A percentile compares a stretch with the other conserved stretches of the same genome.
These are phyloP conservation scores for Tenualosa ilisha DNA, from an alignment of 2,797 vertebrate species.

Conservation along the genomic window DNA sequence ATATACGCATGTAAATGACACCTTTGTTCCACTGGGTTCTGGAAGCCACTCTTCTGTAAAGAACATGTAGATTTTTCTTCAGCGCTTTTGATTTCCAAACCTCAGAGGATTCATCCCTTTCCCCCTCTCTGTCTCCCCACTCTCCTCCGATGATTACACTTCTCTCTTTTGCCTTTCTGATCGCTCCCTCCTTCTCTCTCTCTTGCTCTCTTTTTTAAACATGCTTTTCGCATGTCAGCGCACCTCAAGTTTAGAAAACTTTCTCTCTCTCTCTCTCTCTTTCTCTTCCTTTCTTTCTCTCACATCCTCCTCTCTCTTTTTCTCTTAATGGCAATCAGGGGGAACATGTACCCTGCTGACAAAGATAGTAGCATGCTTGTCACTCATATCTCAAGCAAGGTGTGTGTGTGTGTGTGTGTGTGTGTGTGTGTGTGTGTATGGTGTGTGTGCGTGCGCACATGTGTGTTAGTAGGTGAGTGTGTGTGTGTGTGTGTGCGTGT, in stretches of 20 bases:
- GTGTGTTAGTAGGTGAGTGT: constrained; percentile 28
- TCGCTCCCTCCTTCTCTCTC: constrained; percentile 47
- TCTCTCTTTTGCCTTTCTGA: constrained; percentile 23
- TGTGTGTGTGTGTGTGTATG: constrained; percentile 31
- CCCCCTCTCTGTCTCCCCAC: constrained; percentile 54
- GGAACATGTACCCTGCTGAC: constrained; percentile 48
- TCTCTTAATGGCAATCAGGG: constrained; percentile 59
- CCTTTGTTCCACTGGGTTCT: constrained; percentile 49
- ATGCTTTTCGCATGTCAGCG: constrained; percentile 44
- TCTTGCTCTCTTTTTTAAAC: not conserved
- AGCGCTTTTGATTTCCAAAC: constrained; percentile 61
- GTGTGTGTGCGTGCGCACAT: constrained; percentile 33
- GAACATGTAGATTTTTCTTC: constrained; percentile 50
- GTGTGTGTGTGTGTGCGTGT: constrained; percentile 25
- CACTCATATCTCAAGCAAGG: constrained; percentile 64
- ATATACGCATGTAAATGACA: constrained; percentile 51
- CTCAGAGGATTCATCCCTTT: constrained; percentile 52
- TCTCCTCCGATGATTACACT: constrained; percentile 65
- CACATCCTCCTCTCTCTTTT: not conserved
- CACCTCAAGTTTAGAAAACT: constrained; percentile 58
- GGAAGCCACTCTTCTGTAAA: constrained; percentile 52
- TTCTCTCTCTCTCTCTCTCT: constrained; percentile 48
- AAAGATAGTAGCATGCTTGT: constrained; percentile 63
- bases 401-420: constrained; percentile 46
- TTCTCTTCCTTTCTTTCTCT: not conserved